A percentile compares a stretch with the other conserved stretches of the same genome.
phyloP scores from a whole-genome alignment of 2,888 invertebrate genomes.

The Halictus ligatus region DNA sequence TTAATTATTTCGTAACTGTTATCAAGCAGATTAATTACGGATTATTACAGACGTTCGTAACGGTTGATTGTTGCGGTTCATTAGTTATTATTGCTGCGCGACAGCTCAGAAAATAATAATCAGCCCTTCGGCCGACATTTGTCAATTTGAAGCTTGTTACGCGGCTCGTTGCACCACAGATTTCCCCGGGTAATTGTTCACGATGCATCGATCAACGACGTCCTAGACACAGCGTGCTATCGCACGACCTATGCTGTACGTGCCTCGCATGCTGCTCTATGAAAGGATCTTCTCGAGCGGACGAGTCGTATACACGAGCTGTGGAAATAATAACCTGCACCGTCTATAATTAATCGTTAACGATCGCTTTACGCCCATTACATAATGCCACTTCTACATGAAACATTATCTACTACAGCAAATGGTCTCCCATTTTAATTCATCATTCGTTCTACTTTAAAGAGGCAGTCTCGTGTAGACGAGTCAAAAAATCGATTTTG shows the following conservation, averaged over 20 bases:
- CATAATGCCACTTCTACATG: neutral
- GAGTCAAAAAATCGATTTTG: neutral
- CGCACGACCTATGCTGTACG: neutral
- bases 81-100: constrained; percentile 9
- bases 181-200: constrained; percentile 49
- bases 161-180: constrained; percentile 23
- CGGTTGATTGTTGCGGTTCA: neutral
- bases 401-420: neutral
- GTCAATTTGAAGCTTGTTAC: constrained; percentile 30
- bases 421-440: neutral
- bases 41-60: neutral
- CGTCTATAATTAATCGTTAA: constrained; percentile 3
- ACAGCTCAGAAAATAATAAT: constrained; percentile 11
- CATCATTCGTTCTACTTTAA: neutral
- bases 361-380: neutral
- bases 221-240: constrained; percentile 21
- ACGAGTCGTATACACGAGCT: constrained; percentile 8
- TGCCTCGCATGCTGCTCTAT: neutral
- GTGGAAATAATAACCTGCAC: constrained; percentile 15
- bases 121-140: constrained; percentile 22
- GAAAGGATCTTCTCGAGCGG: constrained; percentile 16
- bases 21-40: neutral
- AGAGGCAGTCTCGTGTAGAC: neutral
- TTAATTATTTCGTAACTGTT: neutral
- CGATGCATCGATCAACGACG: constrained; percentile 37